Evolutionary conservation across 37 sponge, comb jelly and placozoan genomes (phyloP).

Genomic region (Chondrosia reniformis): DNA sequence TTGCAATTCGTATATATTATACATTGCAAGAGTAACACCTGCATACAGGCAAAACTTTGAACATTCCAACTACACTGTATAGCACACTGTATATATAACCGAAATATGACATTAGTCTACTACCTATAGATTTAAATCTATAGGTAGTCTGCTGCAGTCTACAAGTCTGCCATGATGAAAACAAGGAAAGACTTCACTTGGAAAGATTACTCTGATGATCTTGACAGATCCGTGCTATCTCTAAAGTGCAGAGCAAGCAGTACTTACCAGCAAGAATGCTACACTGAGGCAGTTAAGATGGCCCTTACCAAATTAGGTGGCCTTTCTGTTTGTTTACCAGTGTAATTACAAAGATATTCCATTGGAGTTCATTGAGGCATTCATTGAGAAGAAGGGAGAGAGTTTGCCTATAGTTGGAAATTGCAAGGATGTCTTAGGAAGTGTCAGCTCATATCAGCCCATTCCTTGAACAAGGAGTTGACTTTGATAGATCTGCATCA

Average conservation of each 20-base stretch:
- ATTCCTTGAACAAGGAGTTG: too few species aligned
- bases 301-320: neutral
- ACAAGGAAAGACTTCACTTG: neutral
- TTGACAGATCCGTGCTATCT: neutral
- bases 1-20: too few species aligned
- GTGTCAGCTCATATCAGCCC: too few species aligned
- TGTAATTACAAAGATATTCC: neutral
- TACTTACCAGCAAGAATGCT: neutral
- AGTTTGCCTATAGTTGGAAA: neutral
- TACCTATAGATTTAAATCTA: too few species aligned
- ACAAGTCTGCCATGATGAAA: neutral
- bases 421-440: too few species aligned
- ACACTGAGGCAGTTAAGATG: neutral
- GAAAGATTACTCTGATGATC: neutral
- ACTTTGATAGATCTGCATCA: too few species aligned
- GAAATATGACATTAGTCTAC: too few species aligned
- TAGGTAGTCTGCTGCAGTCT: neutral
- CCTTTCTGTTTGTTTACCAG: neutral
- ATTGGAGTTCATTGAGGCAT: neutral
- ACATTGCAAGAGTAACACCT: too few species aligned
- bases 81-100: too few species aligned
- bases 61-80: too few species aligned
- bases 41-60: too few species aligned
- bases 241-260: neutral
- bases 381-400: neutral